A percentile compares a stretch with the other conserved stretches of the same genome.
Evolutionary conservation across 2,797 vertebrate genomes (phyloP).

Genomic region (Hypotaenidia philippensis): DNA sequence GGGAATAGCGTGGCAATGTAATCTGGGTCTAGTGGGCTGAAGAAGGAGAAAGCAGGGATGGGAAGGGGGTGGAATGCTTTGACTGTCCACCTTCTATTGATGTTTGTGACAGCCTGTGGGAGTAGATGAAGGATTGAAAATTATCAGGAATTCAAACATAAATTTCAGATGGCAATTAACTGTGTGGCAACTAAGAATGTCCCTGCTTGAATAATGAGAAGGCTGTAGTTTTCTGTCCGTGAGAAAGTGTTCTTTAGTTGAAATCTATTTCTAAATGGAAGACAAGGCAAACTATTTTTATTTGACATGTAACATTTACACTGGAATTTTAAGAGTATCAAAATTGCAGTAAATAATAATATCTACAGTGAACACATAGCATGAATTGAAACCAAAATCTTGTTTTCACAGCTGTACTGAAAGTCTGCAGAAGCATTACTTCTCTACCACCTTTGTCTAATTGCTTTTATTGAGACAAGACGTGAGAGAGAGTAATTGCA

Average conservation of each 20-base stretch:
- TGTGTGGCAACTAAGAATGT: neutral
- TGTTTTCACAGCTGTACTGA: neutral
- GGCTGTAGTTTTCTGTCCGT: neutral
- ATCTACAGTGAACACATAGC: neutral
- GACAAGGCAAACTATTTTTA: neutral
- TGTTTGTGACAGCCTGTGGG: neutral
- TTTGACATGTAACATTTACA: neutral
- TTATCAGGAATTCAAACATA: neutral
- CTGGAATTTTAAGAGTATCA: neutral
- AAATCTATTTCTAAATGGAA: neutral
- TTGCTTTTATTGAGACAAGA: neutral
- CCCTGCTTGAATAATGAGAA: neutral
- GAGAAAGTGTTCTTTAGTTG: neutral
- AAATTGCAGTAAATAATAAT: neutral
- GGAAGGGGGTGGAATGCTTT: neutral
- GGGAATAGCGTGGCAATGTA: neutral
- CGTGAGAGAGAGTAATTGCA: neutral
- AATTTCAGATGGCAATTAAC: neutral
- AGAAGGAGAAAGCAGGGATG: neutral
- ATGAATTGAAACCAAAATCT: neutral
- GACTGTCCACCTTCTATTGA: neutral
- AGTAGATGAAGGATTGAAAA: neutral
- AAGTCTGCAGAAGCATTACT: neutral
- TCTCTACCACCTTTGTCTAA: neutral
- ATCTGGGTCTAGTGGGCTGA: neutral